Evolutionary conservation across 2,888 invertebrate genomes (phyloP), one percentile per base, ranked within the genome.

Genomic region (Eutolmus rufibarbis): DNA sequence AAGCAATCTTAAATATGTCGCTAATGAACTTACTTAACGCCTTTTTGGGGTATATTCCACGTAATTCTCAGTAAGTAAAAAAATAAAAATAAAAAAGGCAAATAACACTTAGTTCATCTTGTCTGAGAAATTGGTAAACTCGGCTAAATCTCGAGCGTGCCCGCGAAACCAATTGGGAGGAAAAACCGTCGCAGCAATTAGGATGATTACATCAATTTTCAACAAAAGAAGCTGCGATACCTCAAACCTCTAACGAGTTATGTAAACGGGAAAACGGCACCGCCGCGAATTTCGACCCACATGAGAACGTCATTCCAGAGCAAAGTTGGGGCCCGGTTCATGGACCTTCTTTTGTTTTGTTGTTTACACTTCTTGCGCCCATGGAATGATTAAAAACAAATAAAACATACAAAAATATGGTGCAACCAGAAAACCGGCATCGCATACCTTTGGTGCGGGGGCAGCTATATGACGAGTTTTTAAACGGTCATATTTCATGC

Each of bases 401-500:
- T 23, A 7, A 51, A 51, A 16, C 16, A 0, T 51, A 51, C 14
- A 51, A n/a, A 51, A 51, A 51, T 16, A 0, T 51, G n/a, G n/a
- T n/a, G 51, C 51, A 51, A 51, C 7, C n/a, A 51, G 19, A 51
- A n/a, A 16, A 40, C 40, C 40, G 51, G 66, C 12, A 12, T 23
- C 12, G 19, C 12, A 23, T 66, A 23, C 66, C 66, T 66, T n/a
- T 66, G 66, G 66, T 23, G 28, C 19, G 28, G 66, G 76, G 76
- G 56, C 16, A 23, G 56, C 31, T 19, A 34, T 81, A 34, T 81
- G 19, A 51, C 31, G 56, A n/a, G 51, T 81, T 23, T 81, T 78
- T 81, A 81, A 81, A 56, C 51, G 81, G 14, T 56, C 81, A 81
- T 28, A 56, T 81, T 81, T 81, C 81, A 81, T 81, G 81, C 51